Evolutionary conservation across 2,797 vertebrate genomes (phyloP), one percentile per base, ranked within the genome.

Genomic region (Polyboroides typus): DNA sequence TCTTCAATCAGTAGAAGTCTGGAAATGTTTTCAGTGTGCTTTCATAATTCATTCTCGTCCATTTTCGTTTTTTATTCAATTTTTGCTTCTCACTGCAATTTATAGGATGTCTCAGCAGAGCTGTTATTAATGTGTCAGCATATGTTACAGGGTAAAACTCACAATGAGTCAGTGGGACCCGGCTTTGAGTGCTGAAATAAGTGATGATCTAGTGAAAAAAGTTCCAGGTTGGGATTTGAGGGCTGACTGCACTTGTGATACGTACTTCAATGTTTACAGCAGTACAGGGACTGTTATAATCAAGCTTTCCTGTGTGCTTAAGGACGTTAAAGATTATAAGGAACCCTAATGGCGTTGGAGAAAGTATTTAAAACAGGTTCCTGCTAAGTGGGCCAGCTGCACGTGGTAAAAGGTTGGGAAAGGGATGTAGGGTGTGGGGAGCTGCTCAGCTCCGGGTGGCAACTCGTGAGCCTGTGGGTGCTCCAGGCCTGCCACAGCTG

Each of bases 1-100:
- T 93, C 38, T 93, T 42, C 83, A 81, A 74, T 92, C 82, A 96
- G 47, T 92, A 95, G 93, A 96, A 96, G 85, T 92, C 89, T 96
- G 81, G 81, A 91, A 87, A 93, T 75, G 14, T 94, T 96, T 96
- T 83, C 73, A 86, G 33, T 45, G 31, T 68, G 26, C 92, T 96
- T 96, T 94, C 23, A 59, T 71, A 95, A 92, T 89, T 89, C 9
- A 58, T 68, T 88, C 87, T 89, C 27, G 8, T 91, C 44, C 96
- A 27, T 73, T 96, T 97, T 59, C 17, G 6, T 55, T 91, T 50
- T 90, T 48, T 42, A 64, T 64, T 5, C 15, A 36, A 8, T 23
- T 18, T 81, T 71, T 88, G 9, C 58, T 90, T 72, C 64, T 74
- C 12, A n/a, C 22, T 68, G 60, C 19, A 66, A 14, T 87, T 92